A percentile compares a stretch with the other conserved stretches of the same genome.
phyloP scores from a whole-genome alignment of 2,113 vertebrate species.

The Andinoacara biseriatus region DNA sequence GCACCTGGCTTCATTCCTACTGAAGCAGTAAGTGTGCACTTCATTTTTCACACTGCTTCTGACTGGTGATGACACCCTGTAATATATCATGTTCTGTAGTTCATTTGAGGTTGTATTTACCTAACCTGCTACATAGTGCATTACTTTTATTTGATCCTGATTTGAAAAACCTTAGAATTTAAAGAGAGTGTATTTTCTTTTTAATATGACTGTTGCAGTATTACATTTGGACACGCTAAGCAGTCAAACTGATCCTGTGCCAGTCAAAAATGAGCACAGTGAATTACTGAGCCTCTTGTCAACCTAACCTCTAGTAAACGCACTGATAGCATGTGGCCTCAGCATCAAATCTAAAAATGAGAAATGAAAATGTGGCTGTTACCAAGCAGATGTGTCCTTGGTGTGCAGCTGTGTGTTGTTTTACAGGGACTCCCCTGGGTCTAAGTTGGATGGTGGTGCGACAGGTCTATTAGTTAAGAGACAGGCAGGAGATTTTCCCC shows the following conservation, averaged over 20 bases:
- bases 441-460: background rate
- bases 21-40: background rate
- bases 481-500: background rate
- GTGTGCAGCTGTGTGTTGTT: slow-evolving; percentile 16
- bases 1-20: background rate
- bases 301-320: slow-evolving; percentile 35
- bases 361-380: slow-evolving; percentile 22
- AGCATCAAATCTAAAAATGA: slow-evolving; percentile 30
- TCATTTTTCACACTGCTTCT: background rate
- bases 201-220: background rate
- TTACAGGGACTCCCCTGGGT: background rate
- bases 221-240: background rate
- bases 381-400: slow-evolving; percentile 34
- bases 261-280: slow-evolving; percentile 28
- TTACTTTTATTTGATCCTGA: background rate
- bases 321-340: slow-evolving; percentile 31
- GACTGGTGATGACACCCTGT: background rate
- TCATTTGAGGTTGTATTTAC: background rate
- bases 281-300: slow-evolving; percentile 53
- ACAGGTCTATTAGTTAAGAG: slow-evolving; percentile 29
- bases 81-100: background rate
- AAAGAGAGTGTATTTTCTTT: background rate
- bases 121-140: background rate
- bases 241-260: slow-evolving; percentile 26
- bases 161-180: background rate